Evolutionary conservation across 2,113 vertebrate species (phyloP), one percentile per base, ranked within the genome.

Genomic region (Columba livia): DNA sequence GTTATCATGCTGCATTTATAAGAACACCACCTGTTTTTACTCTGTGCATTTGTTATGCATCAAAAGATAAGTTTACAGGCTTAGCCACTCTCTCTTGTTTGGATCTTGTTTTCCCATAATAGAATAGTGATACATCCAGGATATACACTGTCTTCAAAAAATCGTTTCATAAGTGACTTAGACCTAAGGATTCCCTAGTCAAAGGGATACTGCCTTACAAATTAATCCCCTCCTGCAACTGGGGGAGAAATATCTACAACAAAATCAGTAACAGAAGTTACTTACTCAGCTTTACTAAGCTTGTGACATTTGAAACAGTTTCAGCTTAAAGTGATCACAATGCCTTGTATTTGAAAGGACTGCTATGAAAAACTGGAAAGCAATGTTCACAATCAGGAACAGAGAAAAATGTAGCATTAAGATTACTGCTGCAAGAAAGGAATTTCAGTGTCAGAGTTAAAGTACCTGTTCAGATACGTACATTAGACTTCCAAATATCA

Each of bases 21-120:
- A 62, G 62, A 92, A 62, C 40, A 86, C 75, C 75, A 92, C 85
- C 92, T 95, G 90, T 0, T 93, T 91, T 91, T 83, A 78, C 48
- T 85, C 32, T 83, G 17, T 73, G 12, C 58, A 42, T 93, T 94
- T 86, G 69, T 78, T 85, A 85, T 42, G 60, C 71, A 86, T 84
- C 60, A 79, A 92, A 94, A 88, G 72, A 93, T 90, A 36, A 28
- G 23, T 85, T 93, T 83, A 42, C 17, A 88, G 24, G 10, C 36
- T 95, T 88, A 92, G 23, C 31, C 58, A 65, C 44, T 64, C 17
- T 69, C 58, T 75, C 66, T 70, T 77, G 10, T 66, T 85, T 88
- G 54, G 10, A 92, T 86, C 51, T 31, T 70, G 6, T 86, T 80
- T 92, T 70, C 60, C 32, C 47, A 5, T 84, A 70, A 65, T 31